phyloP scores from a whole-genome alignment of 2,797 vertebrate species.

The Centropyge bicolor region DNA sequence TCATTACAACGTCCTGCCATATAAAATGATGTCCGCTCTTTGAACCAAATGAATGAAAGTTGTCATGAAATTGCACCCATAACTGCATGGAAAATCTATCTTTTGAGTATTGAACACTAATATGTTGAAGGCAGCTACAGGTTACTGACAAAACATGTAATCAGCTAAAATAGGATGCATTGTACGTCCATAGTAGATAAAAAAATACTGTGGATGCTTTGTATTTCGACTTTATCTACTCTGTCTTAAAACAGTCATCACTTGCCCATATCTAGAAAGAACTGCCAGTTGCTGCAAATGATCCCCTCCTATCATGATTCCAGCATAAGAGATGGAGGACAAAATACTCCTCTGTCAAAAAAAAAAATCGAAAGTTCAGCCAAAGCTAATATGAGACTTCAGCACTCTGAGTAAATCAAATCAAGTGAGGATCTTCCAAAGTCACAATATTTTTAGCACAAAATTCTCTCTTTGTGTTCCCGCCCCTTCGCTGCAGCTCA shows the following conservation, averaged over 20 bases:
- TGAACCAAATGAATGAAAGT: neutral
- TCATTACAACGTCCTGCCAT: neutral
- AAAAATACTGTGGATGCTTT: too few species aligned
- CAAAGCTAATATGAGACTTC: neutral
- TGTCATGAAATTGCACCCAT: neutral
- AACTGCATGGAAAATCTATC: neutral
- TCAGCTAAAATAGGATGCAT: too few species aligned
- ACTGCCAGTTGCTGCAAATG: too few species aligned
- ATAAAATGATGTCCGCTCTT: neutral
- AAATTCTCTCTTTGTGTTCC: neutral
- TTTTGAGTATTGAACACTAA: neutral
- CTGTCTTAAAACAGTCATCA: too few species aligned
- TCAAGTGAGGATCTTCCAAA: neutral
- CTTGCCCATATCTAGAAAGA: too few species aligned
- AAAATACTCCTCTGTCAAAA: neutral
- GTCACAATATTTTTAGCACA: neutral
- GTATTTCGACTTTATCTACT: too few species aligned
- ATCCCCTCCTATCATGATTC: too few species aligned
- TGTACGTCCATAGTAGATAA: too few species aligned
- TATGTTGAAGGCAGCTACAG: too few species aligned
- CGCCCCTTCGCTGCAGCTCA: conserved; percentile 5
- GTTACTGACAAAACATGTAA: too few species aligned
- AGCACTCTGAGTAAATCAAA: neutral
- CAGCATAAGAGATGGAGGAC: neutral
- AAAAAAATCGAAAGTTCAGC: conserved; percentile 11